Evolutionary conservation across 2,888 invertebrate species (phyloP).

Genomic region (Odontomyia ornata): DNA sequence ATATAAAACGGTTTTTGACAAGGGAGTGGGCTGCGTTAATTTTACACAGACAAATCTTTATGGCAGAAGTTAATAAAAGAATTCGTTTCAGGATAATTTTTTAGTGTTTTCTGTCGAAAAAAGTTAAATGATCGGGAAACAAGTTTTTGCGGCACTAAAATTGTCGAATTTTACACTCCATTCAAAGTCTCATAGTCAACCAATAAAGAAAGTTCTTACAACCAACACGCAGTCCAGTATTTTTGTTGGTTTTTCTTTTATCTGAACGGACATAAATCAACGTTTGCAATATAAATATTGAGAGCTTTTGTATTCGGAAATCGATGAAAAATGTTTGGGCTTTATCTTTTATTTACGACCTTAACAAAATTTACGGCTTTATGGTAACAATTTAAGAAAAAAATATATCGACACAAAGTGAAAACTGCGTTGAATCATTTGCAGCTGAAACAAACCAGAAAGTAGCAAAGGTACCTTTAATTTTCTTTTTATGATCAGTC

Average conservation of each 20-base stretch:
- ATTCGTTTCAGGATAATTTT: neutral
- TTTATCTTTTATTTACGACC: neutral
- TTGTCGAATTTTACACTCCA: neutral
- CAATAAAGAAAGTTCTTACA: too few relatives aligned
- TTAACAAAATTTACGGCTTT: too few relatives aligned
- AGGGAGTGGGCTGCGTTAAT: neutral
- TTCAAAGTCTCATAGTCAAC: too few relatives aligned
- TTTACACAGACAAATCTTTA: constrained; percentile 20
- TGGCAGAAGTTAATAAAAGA: neutral
- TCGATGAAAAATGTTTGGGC: neutral
- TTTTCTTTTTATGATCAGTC: too few relatives aligned
- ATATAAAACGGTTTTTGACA: too few relatives aligned
- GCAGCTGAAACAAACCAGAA: too few relatives aligned
- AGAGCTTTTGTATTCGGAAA: neutral
- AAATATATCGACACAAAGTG: too few relatives aligned
- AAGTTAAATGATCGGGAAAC: constrained; percentile 8
- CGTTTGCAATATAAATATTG: neutral
- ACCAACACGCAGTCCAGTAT: too few relatives aligned
- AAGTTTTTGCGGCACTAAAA: neutral
- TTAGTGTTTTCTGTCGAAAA: neutral
- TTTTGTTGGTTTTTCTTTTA: too few relatives aligned
- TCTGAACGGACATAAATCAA: neutral
- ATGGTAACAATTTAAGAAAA: too few relatives aligned
- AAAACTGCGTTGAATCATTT: too few relatives aligned
- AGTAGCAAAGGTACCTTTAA: too few relatives aligned